Evolutionary conservation across 2,113 vertebrate species (phyloP), one percentile per base, ranked within the genome.

Genomic region (Azemiops feae): DNA sequence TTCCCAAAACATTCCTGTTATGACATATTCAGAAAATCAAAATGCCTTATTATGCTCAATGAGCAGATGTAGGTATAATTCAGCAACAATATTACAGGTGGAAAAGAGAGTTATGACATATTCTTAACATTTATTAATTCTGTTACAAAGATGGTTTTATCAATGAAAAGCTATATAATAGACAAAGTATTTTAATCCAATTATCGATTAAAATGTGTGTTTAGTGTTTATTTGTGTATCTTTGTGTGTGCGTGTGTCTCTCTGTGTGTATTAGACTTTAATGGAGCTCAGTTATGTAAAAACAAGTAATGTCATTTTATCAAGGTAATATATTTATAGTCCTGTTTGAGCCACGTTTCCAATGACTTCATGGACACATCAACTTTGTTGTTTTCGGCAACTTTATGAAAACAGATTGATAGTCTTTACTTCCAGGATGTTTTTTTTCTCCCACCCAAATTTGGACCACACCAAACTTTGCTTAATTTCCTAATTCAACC

Each of bases 101-200:
- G n/a, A 18, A 74, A 74, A 74, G 16, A 34, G 16, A 34, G 2
- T 22, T 39, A 22, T 81, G 34, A 39, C 34, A 34, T 74, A 18
- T 18, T 74, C 16, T 69, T 69, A 96, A 96, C 92, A 87, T 92
- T 86, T 85, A 94, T 94, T 96, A 93, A 93, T 94, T 92, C 88
- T 89, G 92, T 85, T 81, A 94, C 94, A 0, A 3, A 96, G 93
- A 95, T 94, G 95, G 94, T 96, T 97, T 96, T 96, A 94, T 92
- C 50, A 94, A 90, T 96, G 92, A 96, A 94, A 90, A 96, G 94
- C 95, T 96, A 94, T 95, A 93, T 95, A 89, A 95, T 95, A 95
- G 95, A 96, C 93, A 95, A 96, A 96, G 92, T 95, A 95, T 93
- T 95, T 93, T 81, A 81, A 96, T 95, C 95, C 93, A 96, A 94